Percentiles rank a stretch among this genome's conserved stretches.
phyloP scores from a whole-genome alignment of 2,113 vertebrate genomes.

The Pedionomus torquatus region DNA sequence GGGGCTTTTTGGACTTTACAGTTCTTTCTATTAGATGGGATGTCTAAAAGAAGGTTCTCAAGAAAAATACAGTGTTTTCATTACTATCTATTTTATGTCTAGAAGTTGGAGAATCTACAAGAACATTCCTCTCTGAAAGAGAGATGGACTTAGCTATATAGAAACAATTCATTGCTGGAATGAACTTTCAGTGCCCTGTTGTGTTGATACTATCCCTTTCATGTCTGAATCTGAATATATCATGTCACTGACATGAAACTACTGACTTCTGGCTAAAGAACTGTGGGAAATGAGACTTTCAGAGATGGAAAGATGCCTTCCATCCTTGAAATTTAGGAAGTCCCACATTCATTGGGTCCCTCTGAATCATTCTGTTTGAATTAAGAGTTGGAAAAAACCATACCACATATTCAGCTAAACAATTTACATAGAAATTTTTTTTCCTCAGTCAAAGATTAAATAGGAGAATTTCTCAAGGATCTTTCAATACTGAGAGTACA shows the following conservation, averaged over 20 bases:
- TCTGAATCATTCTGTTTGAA: neutral
- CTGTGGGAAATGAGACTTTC: neutral
- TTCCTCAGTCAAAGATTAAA: neutral
- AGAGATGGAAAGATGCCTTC: neutral
- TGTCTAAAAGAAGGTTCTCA: neutral
- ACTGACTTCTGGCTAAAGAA: neutral
- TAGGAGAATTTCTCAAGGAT: neutral
- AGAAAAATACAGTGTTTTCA: neutral
- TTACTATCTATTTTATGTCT: neutral
- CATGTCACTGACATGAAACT: neutral
- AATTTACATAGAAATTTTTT: too few species aligned
- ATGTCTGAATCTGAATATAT: neutral
- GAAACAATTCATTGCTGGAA: neutral
- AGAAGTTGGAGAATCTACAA: neutral
- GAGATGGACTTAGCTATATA: neutral
- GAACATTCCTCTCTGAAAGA: neutral
- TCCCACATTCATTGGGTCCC: neutral
- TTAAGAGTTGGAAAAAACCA: neutral
- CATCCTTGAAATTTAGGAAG: neutral
- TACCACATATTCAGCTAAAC: neutral
- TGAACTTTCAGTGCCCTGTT: neutral
- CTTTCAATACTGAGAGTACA: neutral
- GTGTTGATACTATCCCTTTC: neutral
- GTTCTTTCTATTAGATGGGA: neutral
- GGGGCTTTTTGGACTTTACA: rapidly evolving